Conservation (phyloP, 2,113 vertebrate genomes). For the Vanacampus margaritifer region DNA sequence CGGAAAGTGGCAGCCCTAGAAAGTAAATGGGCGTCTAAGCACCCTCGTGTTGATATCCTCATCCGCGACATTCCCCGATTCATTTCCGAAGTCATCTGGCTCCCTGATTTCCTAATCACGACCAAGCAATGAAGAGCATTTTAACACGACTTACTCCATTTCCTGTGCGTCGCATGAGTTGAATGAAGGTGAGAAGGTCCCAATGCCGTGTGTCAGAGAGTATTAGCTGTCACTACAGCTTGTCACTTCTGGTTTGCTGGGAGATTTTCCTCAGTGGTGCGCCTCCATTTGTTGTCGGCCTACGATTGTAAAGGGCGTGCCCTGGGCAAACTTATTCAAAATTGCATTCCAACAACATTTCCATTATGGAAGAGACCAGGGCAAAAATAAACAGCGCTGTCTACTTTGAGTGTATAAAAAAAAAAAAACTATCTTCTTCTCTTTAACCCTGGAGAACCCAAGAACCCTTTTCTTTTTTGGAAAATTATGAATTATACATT, state of each 20-base stretch:
- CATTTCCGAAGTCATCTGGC: conserved; percentile 56
- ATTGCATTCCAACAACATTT: conserved; percentile 57
- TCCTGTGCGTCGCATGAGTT: conserved; percentile 47
- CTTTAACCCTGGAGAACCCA: no score
- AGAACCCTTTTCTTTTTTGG: no score
- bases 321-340: conserved; percentile 42
- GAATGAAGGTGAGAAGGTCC: conserved; percentile 67
- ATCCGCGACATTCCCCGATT: conserved; percentile 47
- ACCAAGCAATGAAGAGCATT: conserved; percentile 15
- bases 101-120: conserved; percentile 45
- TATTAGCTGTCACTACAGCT: conserved; percentile 61
- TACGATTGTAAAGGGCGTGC: conserved; percentile 11
- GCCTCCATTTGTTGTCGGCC: conserved; percentile 18
- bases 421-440: neutral
- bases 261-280: conserved; percentile 44
- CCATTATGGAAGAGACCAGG: conserved; percentile 50
- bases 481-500: no score
- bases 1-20: conserved; percentile 21
- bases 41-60: conserved; percentile 48
- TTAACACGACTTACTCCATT: conserved; percentile 49
- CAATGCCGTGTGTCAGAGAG: conserved; percentile 60
- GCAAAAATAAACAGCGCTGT: neutral
- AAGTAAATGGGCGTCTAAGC: conserved; percentile 46
- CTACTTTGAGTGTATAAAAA: neutral
- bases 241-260: conserved; percentile 66